These are phyloP conservation scores for Larimichthys crocea DNA, from an alignment of 2,113 vertebrate species.

Conservation along the genomic window DNA sequence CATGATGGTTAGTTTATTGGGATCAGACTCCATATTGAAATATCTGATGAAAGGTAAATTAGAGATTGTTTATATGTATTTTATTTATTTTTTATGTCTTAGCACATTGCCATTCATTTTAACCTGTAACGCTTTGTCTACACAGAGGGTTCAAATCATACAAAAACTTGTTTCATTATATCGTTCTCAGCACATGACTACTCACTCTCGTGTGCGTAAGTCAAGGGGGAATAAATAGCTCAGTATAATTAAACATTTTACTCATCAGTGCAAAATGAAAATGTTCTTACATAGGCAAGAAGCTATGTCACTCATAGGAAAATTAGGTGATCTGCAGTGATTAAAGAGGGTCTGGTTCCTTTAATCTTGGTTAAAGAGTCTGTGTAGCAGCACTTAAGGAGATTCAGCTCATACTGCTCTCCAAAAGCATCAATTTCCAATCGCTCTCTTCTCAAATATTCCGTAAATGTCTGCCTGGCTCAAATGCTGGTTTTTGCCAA, in stretches of 20 bases:
- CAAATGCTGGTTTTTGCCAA: background rate
- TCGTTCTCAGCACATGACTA: background rate
- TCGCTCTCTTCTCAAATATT: constrained; percentile 18
- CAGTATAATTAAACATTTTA: constrained; percentile 33
- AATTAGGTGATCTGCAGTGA: constrained; percentile 20
- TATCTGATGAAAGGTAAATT: background rate
- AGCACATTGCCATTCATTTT: background rate
- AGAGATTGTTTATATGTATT: background rate
- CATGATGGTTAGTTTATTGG: background rate
- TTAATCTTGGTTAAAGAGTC: constrained; percentile 37
- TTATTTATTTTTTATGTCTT: background rate
- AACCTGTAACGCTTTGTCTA: background rate
- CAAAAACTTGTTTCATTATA: background rate
- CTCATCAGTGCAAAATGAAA: constrained; percentile 38
- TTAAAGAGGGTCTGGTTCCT: constrained; percentile 12
- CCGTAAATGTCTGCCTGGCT: background rate
- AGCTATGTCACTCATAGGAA: background rate
- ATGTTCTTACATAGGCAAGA: constrained; percentile 33
- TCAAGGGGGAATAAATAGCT: constrained; percentile 6
- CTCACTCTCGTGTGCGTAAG: background rate
- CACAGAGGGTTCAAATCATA: constrained; percentile 1
- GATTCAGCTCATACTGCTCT: background rate
- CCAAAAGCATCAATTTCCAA: constrained; percentile 3
- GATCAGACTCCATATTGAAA: background rate
- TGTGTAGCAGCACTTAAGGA: background rate